phyloP scores from a whole-genome alignment of 2,113 vertebrate species.

The Carettochelys insculpta region DNA sequence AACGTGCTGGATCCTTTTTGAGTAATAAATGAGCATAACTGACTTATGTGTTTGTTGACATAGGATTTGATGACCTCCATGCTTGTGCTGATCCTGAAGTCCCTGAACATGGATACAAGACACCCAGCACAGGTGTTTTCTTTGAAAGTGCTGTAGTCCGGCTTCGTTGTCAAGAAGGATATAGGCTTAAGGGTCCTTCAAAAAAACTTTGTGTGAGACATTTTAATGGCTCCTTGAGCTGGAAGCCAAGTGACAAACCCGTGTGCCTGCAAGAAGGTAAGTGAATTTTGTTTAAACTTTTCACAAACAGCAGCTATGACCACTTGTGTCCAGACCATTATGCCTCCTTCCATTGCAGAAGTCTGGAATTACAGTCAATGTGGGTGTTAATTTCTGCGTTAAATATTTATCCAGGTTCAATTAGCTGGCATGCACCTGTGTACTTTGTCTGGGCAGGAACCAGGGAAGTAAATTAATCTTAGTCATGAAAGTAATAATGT shows the following conservation, averaged over 20 bases:
- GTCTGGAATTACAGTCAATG: background rate
- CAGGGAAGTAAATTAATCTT: background rate
- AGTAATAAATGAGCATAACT: background rate
- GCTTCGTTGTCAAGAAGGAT: slow-evolving; percentile 84
- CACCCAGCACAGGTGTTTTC: slow-evolving; percentile 78
- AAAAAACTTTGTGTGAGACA: slow-evolving; percentile 83
- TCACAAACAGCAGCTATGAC: background rate
- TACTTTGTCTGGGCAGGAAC: background rate
- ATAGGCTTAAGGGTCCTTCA: slow-evolving; percentile 82
- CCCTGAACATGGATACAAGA: slow-evolving; percentile 84
- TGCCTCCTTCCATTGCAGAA: background rate
- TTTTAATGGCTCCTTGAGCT: slow-evolving; percentile 82
- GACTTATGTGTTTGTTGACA: slow-evolving; percentile 31
- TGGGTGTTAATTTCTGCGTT: background rate
- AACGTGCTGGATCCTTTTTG: background rate
- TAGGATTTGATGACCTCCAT: slow-evolving; percentile 78
- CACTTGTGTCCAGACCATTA: background rate
- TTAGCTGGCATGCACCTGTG: accelerated
- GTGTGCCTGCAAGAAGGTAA: slow-evolving; percentile 86
- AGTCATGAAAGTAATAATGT: background rate
- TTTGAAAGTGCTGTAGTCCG: slow-evolving; percentile 81
- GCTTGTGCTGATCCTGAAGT: slow-evolving; percentile 82
- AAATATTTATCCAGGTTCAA: background rate
- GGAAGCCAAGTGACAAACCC: slow-evolving; percentile 83
- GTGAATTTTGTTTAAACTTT: slow-evolving; percentile 22